phyloP scores from a whole-genome alignment of 2,888 invertebrate genomes.

The Corythucha ciliata region DNA sequence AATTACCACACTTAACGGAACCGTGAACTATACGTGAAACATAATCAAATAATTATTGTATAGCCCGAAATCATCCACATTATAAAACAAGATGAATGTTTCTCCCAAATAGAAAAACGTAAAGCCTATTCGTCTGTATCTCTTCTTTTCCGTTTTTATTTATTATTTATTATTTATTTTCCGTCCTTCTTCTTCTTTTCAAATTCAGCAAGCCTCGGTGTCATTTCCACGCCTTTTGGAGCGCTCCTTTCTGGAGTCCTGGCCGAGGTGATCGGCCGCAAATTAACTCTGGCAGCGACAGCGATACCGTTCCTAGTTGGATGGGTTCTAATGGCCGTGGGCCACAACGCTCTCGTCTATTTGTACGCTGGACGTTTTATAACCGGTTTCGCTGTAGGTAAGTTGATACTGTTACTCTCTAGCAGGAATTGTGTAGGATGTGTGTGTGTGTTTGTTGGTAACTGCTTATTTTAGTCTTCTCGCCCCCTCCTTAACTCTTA shows the following conservation, averaged over 20 bases:
- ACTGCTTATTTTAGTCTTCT: too few relatives aligned
- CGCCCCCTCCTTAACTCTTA: too few relatives aligned
- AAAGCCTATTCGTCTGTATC: background rate
- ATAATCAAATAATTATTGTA: too few relatives aligned
- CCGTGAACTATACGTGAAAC: too few relatives aligned
- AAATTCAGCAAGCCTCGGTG: constrained; percentile 57
- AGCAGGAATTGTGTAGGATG: too few relatives aligned
- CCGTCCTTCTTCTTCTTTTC: too few relatives aligned
- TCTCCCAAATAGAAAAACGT: too few relatives aligned
- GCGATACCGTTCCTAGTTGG: constrained; percentile 58
- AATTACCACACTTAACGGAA: too few relatives aligned
- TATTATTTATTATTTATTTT: too few relatives aligned
- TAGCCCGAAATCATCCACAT: too few relatives aligned
- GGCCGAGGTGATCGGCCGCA: constrained; percentile 57
- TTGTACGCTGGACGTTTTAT: constrained; percentile 59
- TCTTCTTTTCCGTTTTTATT: background rate
- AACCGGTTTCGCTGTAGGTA: constrained; percentile 42
- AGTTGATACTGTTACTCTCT: constrained; percentile 9
- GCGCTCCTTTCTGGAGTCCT: constrained; percentile 58
- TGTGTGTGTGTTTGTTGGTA: too few relatives aligned
- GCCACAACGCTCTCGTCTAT: constrained; percentile 51
- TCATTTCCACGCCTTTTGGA: constrained; percentile 61
- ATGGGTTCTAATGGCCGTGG: constrained; percentile 59
- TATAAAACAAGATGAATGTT: too few relatives aligned
- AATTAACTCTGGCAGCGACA: constrained; percentile 55